phyloP scores from a whole-genome alignment of 2,797 vertebrate species.

The Rhabdomys pumilio region DNA sequence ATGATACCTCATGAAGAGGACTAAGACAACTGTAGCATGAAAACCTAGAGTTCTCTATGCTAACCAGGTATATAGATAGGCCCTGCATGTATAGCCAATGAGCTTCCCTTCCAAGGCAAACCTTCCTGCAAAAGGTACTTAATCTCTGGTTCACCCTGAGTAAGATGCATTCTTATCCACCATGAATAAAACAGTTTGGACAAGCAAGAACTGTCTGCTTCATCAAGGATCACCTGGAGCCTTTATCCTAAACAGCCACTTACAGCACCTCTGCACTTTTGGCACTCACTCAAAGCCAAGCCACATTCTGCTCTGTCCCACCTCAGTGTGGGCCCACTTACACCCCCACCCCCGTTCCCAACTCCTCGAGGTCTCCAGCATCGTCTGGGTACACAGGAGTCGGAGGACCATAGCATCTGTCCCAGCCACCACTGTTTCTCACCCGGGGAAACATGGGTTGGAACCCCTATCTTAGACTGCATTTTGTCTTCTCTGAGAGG shows the following conservation, averaged over 20 bases:
- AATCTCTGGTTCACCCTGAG: not conserved
- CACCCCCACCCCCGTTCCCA: too few relatives aligned
- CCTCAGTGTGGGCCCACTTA: too few relatives aligned
- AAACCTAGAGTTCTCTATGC: too few relatives aligned
- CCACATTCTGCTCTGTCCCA: not conserved
- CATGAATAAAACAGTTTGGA: not conserved
- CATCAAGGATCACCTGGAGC: not conserved
- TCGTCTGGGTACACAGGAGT: too few relatives aligned
- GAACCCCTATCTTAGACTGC: not conserved
- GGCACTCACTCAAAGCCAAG: not conserved
- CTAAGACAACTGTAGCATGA: too few relatives aligned
- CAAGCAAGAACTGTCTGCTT: not conserved
- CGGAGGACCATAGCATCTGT: not conserved
- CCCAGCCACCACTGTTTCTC: not conserved
- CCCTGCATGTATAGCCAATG: not conserved
- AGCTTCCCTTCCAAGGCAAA: not conserved
- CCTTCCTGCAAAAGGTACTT: not conserved
- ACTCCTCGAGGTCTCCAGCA: too few relatives aligned
- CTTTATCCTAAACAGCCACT: not conserved
- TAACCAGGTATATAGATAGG: too few relatives aligned
- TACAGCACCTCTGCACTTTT: not conserved
- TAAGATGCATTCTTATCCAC: not conserved
- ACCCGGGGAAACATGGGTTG: not conserved
- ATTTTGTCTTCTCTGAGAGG: not conserved
- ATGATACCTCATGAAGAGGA: too few relatives aligned